Evolutionary conservation across 1,140 invertebrate species (phyloP), one percentile per base, ranked within the genome.

Genomic region (Danaus plexippus): DNA sequence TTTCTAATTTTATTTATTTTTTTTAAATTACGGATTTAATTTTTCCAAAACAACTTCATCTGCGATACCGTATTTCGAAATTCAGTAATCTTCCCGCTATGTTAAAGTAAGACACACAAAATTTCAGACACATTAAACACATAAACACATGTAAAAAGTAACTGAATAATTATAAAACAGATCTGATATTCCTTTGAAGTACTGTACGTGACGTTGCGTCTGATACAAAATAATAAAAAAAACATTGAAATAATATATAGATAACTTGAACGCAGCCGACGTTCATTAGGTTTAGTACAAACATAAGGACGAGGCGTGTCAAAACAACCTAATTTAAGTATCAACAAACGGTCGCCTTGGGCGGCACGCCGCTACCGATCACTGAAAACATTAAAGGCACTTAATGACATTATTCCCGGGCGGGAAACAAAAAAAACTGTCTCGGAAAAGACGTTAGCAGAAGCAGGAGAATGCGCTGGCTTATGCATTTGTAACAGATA

Each of bases 321-420:
- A 85, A 82, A 85, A 84, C 80, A 85, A 80, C 73, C 81, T 82
- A 87, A 87, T 87, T 87, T 85, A 85, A 87, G 84, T 87, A 87
- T 87, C 80, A 87, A 87, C 84, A 87, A 87, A 85, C 79, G 79
- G 61, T 84, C 81, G 79, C 80, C 81, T 75, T 82, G 83, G 83
- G 81, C 83, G 83, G 80, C 75, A 69, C 70, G 66, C 66, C 72
- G 66, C 74, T 71, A 66, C 67, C 71, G 73, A 64, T 79, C 73
- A 73, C 80, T 85, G 80, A 78, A 80, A 83, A 87, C 78, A 84
- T 87, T 87, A 84, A 85, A 85, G 81, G 81, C 80, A 79, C 81
- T 78, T 87, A 87, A 87, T 85, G 84, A 85, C 81, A 87, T 87
- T 87, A 87, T 85, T 87, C 81, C 76, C 80, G 79, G 70, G 75